Conservation (phyloP, 2,113 vertebrate genomes). For the Podarcis raffonei region DNA sequence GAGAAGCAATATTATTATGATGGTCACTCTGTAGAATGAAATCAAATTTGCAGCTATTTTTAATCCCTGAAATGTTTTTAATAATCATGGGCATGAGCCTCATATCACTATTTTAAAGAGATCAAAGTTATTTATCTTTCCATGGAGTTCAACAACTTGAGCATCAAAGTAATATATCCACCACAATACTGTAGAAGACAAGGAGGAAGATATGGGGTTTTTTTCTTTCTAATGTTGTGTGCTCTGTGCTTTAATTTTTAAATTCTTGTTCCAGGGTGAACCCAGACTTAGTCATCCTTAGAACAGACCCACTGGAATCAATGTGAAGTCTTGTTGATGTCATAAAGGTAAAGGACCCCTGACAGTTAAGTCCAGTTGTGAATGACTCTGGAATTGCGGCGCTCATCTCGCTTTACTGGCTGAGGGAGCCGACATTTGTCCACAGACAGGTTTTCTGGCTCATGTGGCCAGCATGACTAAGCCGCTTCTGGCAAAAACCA, state of each 20-base stretch:
- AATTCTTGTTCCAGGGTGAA: background rate
- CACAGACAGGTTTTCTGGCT: too few species aligned
- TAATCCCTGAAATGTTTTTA: constrained; percentile 27
- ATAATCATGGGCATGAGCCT: constrained; percentile 8
- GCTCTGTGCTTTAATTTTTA: background rate
- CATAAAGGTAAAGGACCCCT: too few species aligned
- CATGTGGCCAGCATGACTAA: too few species aligned
- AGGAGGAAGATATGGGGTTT: background rate
- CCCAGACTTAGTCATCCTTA: too few species aligned
- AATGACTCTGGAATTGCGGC: too few species aligned
- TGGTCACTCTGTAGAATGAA: background rate
- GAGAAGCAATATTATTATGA: constrained; percentile 9
- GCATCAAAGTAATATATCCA: background rate
- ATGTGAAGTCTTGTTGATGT: too few species aligned
- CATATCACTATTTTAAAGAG: constrained; percentile 33
- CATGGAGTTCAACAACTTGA: background rate
- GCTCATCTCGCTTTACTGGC: too few species aligned
- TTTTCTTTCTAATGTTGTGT: background rate
- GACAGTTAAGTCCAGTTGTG: too few species aligned
- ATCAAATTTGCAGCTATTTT: constrained; percentile 27
- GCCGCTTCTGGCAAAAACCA: too few species aligned
- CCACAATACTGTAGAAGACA: background rate
- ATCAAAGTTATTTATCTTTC: background rate
- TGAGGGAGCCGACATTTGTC: too few species aligned
- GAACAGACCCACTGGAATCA: too few species aligned